Conservation (phyloP, 2,113 vertebrate genomes). For the Ceyx melanurus region DNA sequence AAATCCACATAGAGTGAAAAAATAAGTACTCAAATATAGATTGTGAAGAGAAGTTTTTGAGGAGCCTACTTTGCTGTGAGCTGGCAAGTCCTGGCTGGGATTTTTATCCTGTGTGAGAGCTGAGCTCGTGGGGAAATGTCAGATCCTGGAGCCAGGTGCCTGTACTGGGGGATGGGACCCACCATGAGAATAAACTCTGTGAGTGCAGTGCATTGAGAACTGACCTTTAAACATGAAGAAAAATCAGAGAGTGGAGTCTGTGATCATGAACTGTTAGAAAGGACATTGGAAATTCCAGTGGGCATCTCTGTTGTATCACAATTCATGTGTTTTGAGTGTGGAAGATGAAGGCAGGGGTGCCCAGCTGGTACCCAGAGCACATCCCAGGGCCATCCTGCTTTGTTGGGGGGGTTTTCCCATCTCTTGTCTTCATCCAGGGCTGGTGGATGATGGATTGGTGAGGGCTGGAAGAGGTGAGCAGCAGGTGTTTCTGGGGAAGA, state of each 20-base stretch:
- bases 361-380: rapidly evolving
- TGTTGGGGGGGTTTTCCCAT: too few relatives aligned
- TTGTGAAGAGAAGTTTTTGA: neutral
- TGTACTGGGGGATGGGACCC: neutral
- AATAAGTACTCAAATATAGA: neutral
- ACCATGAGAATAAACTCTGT: neutral
- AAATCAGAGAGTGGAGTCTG: neutral
- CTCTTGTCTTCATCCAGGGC: neutral
- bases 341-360: neutral
- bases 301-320: too few relatives aligned
- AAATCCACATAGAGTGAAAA: neutral
- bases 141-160: neutral
- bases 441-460: neutral
- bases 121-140: neutral
- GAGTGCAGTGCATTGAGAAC: neutral
- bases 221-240: neutral
- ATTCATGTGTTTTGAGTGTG: neutral
- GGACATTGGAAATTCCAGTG: neutral
- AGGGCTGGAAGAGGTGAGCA: neutral
- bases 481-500: neutral
- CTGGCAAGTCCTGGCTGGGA: neutral
- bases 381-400: neutral
- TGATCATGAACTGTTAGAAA: neutral
- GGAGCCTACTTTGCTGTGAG: neutral
- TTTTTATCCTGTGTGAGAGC: neutral